Base-by-base conservation (phyloP, 2,888 invertebrate species). In the Exephanes ischioxanthus region DNA sequence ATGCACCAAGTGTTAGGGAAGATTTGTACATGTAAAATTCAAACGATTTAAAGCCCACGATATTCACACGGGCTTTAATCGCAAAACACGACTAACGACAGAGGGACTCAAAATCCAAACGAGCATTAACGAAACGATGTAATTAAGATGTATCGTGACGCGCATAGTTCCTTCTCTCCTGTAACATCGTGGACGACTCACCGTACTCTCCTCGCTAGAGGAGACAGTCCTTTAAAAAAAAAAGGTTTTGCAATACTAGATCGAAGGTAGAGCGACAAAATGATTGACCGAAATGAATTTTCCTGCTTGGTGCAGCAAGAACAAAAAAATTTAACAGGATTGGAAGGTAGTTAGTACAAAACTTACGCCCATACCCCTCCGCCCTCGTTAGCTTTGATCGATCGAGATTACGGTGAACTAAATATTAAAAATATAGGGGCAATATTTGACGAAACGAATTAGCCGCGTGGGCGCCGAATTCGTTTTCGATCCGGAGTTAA, bases 1-100 rank as follows among this genome's bases (percentile, higher is more conserved):
- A 71, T 85, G 75, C 83, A 85, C 76, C 78, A 81, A 76, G 70
- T 77, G 75, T 79, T 75, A 37, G 61, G 68, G 61, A 68, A 83
- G 51, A 70, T 81, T 84, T 72, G 68, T 80, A 70, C 70, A 72
- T 83, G 75, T 66, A 55, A 51, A 68, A 30, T 37, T 76, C 14
- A 14, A 45, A 51, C 22, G 16, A 61, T 73, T 67, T 14, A 68
- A 45, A 9, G 33, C 51, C 37, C 33, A 58, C 30, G 58, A 70
- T 37, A 48, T 55, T 61, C 73, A 41, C 73, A n/a, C 45, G 30
- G 61, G 41, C 41, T 58, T 72, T 19, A 58, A n/a, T 7, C 22
- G 19, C 11, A 37, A 37, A 63, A 58, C 76, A 41, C 19, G 63
- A n/a, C 16, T 41, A 76, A 55, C 37, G 72, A 77, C 72, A 41